These are phyloP conservation scores for Drosophila kurseongensis DNA, from an alignment of 1,140 invertebrate genomes.

Conservation along the genomic window DNA sequence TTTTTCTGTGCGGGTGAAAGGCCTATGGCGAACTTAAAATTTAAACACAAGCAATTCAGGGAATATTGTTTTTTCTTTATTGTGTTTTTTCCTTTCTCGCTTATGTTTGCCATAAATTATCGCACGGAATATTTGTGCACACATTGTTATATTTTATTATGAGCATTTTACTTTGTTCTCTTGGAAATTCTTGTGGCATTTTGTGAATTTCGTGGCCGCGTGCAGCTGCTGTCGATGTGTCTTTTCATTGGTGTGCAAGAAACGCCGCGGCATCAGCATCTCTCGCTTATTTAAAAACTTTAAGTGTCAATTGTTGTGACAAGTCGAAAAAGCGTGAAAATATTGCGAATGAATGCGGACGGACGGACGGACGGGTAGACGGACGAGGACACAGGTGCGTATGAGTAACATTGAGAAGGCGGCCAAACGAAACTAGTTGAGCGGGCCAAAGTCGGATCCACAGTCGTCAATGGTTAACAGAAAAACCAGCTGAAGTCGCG, in stretches of 20 bases:
- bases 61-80: constrained; percentile 39
- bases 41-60: constrained; percentile 26
- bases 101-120: constrained; percentile 75
- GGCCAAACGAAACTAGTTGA: constrained; percentile 74
- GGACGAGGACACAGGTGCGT: constrained; percentile 72
- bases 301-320: constrained; percentile 82
- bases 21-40: constrained; percentile 20
- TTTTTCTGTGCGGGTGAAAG: background rate
- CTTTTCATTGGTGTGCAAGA: constrained; percentile 54
- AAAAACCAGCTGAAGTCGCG: constrained; percentile 8
- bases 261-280: constrained; percentile 42
- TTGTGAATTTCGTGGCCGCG: constrained; percentile 66
- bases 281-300: constrained; percentile 67
- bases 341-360: constrained; percentile 72
- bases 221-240: constrained; percentile 80
- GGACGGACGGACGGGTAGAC: constrained; percentile 17
- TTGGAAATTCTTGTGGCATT: constrained; percentile 54
- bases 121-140: constrained; percentile 72
- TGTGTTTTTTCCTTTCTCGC: constrained; percentile 22
- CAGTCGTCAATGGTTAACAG: constrained; percentile 25
- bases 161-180: constrained; percentile 72
- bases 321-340: constrained; percentile 77
- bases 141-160: constrained; percentile 61
- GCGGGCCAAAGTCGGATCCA: constrained; percentile 38
- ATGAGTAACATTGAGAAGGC: constrained; percentile 80